Evolutionary conservation across 2,797 vertebrate species (phyloP).

Genomic region (Schizopygopsis malacanthus): DNA sequence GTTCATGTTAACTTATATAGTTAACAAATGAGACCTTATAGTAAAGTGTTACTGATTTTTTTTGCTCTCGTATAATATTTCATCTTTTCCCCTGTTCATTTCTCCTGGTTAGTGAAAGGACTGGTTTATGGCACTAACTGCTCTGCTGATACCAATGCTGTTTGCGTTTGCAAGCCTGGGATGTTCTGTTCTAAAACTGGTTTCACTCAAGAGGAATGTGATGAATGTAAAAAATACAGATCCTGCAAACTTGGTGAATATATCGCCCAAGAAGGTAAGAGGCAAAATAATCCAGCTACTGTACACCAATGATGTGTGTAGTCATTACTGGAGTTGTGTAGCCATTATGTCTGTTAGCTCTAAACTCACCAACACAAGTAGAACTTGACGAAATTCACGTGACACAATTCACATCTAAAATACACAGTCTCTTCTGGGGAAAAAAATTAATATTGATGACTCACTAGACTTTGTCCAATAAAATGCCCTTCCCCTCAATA

Average conservation of each 20-base stretch:
- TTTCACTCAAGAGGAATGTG: constrained; percentile 35
- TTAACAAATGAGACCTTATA: neutral
- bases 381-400: neutral
- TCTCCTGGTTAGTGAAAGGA: constrained; percentile 62
- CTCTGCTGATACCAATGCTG: constrained; percentile 52
- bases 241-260: constrained; percentile 64
- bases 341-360: neutral
- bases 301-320: neutral
- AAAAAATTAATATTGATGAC: no score
- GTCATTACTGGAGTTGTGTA: neutral
- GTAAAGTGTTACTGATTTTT: neutral
- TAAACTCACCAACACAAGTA: no score
- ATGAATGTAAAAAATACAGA: neutral
- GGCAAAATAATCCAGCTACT: neutral
- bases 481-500: neutral
- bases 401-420: neutral
- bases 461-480: neutral
- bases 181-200: constrained; percentile 51
- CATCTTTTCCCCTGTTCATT: neutral
- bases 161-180: constrained; percentile 70
- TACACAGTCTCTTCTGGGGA: neutral
- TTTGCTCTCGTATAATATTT: neutral
- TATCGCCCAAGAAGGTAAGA: constrained; percentile 66
- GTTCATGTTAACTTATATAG: neutral
- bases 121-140: constrained; percentile 61